A percentile compares a stretch with the other conserved stretches of the same genome.
phyloP scores from a whole-genome alignment of 2,888 invertebrate genomes.

The Mythimna lalbum region DNA sequence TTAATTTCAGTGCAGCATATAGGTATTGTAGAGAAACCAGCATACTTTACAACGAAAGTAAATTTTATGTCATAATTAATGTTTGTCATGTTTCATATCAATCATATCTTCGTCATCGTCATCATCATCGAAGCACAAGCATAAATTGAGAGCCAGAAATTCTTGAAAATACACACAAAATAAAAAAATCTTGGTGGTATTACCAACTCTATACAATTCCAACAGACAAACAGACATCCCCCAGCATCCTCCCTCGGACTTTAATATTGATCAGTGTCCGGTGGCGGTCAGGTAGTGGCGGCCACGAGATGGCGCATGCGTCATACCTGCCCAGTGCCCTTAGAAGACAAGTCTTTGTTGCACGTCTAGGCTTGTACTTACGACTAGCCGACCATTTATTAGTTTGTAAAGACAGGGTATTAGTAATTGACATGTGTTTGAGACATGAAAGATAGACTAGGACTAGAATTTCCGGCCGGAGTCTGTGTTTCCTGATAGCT shows the following conservation, averaged over 20 bases:
- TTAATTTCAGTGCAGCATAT: too few species aligned
- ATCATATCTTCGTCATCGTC: too few species aligned
- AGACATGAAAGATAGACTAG: neutral
- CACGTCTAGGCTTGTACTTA: constrained; percentile 50
- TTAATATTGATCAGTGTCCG: constrained; percentile 91
- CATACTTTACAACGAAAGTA: too few species aligned
- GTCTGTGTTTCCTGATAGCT: too few species aligned
- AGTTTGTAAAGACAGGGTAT: constrained; percentile 3
- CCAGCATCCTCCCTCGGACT: constrained; percentile 90
- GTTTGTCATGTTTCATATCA: too few species aligned
- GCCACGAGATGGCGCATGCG: constrained; percentile 86
- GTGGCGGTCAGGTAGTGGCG: constrained; percentile 90
- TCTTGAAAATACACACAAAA: neutral
- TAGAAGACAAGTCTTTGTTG: constrained; percentile 62
- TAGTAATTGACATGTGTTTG: neutral
- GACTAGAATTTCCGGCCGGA: too few species aligned
- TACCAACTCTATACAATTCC: constrained; percentile 77
- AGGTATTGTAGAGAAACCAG: too few species aligned
- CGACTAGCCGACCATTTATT: constrained; percentile 27
- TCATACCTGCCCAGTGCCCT: constrained; percentile 62
- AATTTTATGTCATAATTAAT: too few species aligned
- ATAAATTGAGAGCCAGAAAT: too few species aligned
- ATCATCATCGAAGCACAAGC: too few species aligned
- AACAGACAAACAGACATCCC: constrained; percentile 90
- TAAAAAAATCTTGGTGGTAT: constrained; percentile 51